phyloP scores from a whole-genome alignment of 2,888 invertebrate species.

The Clostera curtula region DNA sequence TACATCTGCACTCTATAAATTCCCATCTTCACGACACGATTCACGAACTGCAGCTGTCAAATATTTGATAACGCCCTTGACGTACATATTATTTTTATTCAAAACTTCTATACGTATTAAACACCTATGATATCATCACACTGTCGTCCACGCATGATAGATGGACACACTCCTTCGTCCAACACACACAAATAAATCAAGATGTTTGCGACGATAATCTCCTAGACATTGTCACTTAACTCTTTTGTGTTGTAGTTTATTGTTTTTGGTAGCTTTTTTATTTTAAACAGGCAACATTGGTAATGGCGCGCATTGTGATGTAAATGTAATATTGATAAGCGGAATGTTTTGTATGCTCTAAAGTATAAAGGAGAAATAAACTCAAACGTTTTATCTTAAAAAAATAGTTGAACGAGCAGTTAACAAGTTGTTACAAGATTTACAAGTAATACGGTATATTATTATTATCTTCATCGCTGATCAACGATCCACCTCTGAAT shows the following conservation, averaged over 20 bases:
- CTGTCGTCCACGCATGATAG: slow-evolving; percentile 38
- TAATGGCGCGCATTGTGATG: slow-evolving; percentile 36
- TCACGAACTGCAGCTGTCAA: no score
- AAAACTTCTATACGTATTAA: slow-evolving; percentile 22
- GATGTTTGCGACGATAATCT: slow-evolving; percentile 46
- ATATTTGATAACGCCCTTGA: no score
- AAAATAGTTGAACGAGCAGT: no score
- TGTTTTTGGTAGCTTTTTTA: slow-evolving; percentile 31
- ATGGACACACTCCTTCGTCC: slow-evolving; percentile 41
- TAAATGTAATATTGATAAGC: slow-evolving; percentile 45
- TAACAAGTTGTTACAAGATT: no score
- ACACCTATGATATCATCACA: slow-evolving; percentile 44
- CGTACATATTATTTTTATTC: slow-evolving; percentile 14
- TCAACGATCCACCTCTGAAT: no score
- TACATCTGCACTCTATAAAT: no score
- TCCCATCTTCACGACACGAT: no score
- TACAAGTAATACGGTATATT: no score
- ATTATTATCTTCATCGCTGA: no score
- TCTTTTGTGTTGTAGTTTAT: slow-evolving; percentile 32
- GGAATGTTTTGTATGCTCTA: slow-evolving; percentile 26
- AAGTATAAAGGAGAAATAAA: neutral
- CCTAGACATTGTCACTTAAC: slow-evolving; percentile 50
- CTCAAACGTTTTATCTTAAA: no score
- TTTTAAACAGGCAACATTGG: slow-evolving; percentile 35
- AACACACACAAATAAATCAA: slow-evolving; percentile 53